These are phyloP conservation scores for Cyanoliseus patagonus DNA, from an alignment of 2,113 vertebrate species.

Conservation along the genomic window DNA sequence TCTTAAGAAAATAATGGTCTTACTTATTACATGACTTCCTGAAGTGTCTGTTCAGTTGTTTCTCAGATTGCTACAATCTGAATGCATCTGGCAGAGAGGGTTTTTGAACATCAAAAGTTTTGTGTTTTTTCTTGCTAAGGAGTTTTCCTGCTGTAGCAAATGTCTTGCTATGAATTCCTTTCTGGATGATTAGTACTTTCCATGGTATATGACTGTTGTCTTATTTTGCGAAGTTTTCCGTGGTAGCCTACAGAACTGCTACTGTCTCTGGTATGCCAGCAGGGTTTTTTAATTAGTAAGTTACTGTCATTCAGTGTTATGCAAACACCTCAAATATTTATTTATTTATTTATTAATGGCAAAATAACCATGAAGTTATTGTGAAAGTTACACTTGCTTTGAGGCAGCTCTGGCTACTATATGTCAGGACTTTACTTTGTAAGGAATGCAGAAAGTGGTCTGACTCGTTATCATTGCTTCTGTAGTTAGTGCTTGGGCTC, in stretches of 20 bases:
- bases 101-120: neutral
- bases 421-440: neutral
- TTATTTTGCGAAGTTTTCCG: neutral
- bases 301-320: neutral
- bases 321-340: neutral
- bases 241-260: neutral
- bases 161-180: constrained; percentile 38
- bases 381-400: constrained; percentile 22
- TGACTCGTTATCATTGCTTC: constrained; percentile 26
- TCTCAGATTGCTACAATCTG: neutral
- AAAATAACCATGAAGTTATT: neutral
- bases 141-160: constrained; percentile 37
- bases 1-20: neutral
- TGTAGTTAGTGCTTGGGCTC: constrained; percentile 47
- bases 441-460: constrained; percentile 31
- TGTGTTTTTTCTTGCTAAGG: neutral
- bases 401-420: neutral
- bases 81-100: neutral
- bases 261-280: neutral
- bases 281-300: neutral
- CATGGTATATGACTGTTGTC: neutral
- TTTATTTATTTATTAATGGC: neutral
- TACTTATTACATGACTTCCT: neutral
- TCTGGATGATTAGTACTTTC: constrained; percentile 33
- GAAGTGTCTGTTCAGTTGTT: neutral